These are phyloP conservation scores for Scomber japonicus DNA, from an alignment of 2,113 vertebrate species.

Conservation along the genomic window DNA sequence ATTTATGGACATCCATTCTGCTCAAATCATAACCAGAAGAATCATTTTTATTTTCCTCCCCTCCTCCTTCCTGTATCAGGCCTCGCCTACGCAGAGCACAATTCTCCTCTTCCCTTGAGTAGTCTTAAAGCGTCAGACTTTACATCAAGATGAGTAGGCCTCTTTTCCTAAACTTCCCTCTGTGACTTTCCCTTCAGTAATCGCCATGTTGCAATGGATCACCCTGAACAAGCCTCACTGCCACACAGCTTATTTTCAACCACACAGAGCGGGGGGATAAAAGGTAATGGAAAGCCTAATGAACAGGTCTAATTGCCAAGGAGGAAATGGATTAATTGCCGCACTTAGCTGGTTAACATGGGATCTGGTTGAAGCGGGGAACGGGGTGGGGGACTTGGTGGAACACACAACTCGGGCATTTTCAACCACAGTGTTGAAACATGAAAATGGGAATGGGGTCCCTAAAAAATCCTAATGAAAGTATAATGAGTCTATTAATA, in stretches of 20 bases:
- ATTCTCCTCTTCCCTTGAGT: slow-evolving; percentile 19
- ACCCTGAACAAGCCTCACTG: background rate
- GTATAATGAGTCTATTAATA: slow-evolving; percentile 49
- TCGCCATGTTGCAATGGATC: slow-evolving; percentile 49
- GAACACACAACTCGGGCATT: slow-evolving; percentile 31
- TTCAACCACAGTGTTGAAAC: slow-evolving; percentile 37
- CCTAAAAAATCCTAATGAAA: slow-evolving; percentile 36
- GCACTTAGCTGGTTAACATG: slow-evolving; percentile 51
- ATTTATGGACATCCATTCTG: slow-evolving; percentile 24
- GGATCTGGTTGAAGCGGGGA: background rate
- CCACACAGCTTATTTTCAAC: slow-evolving; percentile 44
- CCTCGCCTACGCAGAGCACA: slow-evolving; percentile 1
- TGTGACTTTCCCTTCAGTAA: slow-evolving; percentile 13
- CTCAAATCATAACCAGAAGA: slow-evolving; percentile 17
- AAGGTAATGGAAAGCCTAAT: slow-evolving; percentile 43
- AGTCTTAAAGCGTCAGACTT: slow-evolving; percentile 41
- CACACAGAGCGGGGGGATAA: slow-evolving; percentile 7
- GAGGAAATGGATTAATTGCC: slow-evolving; percentile 70
- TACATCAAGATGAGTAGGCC: slow-evolving; percentile 48
- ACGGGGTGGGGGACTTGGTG: background rate
- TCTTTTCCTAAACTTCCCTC: slow-evolving; percentile 37
- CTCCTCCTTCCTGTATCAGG: slow-evolving; percentile 14
- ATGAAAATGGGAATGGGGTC: slow-evolving; percentile 47
- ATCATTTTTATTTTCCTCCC: background rate
- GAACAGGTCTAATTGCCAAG: slow-evolving; percentile 56